Base-by-base conservation (phyloP, 2,888 invertebrate genomes). In the Tetramorium bicarinatum region DNA sequence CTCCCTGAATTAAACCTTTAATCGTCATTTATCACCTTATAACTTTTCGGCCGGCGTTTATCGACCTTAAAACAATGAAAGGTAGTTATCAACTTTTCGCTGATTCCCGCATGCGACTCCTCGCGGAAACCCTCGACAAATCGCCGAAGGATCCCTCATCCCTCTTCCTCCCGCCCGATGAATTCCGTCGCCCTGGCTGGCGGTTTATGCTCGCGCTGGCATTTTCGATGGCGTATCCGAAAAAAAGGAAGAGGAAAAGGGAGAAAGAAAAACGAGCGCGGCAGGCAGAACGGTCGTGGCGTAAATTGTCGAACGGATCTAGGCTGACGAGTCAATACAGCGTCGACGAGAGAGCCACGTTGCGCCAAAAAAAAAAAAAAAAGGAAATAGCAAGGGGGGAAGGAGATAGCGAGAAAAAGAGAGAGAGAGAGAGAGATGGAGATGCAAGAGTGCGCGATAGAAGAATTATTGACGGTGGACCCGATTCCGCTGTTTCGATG, bases 181-280 rank as follows among this genome's bases (percentile, higher is more conserved):
- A 85, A 87, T 85, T 85, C 76, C 79, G 76, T 80, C 79, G 47
- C 29, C 47, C 44, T 34, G 13, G 44, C 44, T 82, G 77, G 85
- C 86, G 90, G 87, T 89, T 89, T 87, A 89, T 88, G 86, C 86
- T 82, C 85, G 82, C 79, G 83, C 64, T 77, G 84, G 79, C 87
- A 84, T 89, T 89, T 87, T 82, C 88, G 77, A 52, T 62, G 74
- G 82, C 71, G 54, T 21, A 47, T 9, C 41, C 18, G 3, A 21
- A 62, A 79, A 34, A 82, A 61, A 49, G 25, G 18, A 71, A 52
- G 29, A 56, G 59, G 41, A 74, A 18, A 61, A n/a, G 34, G 67
- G 49, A 52, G 71, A 74, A 71, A 66, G 77, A 77, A 81, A 64
- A 67, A 79, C 25, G 61, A 64, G 34, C 54, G n/a, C 59, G 76